Evolutionary conservation across 2,888 invertebrate species (phyloP).

Genomic region (Aethes cnicana): DNA sequence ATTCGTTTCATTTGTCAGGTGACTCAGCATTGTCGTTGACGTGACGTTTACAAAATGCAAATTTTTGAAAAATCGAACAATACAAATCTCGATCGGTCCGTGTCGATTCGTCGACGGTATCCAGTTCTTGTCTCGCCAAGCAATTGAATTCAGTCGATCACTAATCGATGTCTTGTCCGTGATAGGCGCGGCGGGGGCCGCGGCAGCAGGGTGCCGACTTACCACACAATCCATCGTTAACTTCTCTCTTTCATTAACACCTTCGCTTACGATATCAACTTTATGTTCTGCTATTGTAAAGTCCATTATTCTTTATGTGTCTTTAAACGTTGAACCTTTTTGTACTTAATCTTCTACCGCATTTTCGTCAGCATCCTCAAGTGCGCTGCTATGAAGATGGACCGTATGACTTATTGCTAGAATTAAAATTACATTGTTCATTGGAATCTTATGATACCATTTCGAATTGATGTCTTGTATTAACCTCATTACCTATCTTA

Average conservation of each 20-base stretch:
- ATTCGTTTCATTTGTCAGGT: slow-evolving; percentile 77
- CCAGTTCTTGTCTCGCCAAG: slow-evolving; percentile 75
- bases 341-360: slow-evolving; percentile 77
- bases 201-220: slow-evolving; percentile 82
- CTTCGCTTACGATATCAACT: slow-evolving; percentile 68
- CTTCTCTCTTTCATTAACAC: slow-evolving; percentile 80
- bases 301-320: slow-evolving; percentile 62
- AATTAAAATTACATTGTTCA: slow-evolving; percentile 56
- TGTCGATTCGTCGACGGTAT: slow-evolving; percentile 76
- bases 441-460: slow-evolving; percentile 50
- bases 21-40: slow-evolving; percentile 80
- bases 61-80: slow-evolving; percentile 79
- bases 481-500: slow-evolving; percentile 83
- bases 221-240: slow-evolving; percentile 83
- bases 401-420: slow-evolving; percentile 58
- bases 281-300: slow-evolving; percentile 58
- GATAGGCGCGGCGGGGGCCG: slow-evolving; percentile 80
- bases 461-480: slow-evolving; percentile 55
- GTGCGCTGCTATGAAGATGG: slow-evolving; percentile 51
- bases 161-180: slow-evolving; percentile 83
- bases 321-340: slow-evolving; percentile 72
- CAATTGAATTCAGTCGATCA: slow-evolving; percentile 83
- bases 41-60: slow-evolving; percentile 81
- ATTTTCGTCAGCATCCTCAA: slow-evolving; percentile 72
- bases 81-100: slow-evolving; percentile 73